Evolutionary conservation across 2,888 invertebrate genomes (phyloP).

Genomic region (Aleiodes testaceus): DNA sequence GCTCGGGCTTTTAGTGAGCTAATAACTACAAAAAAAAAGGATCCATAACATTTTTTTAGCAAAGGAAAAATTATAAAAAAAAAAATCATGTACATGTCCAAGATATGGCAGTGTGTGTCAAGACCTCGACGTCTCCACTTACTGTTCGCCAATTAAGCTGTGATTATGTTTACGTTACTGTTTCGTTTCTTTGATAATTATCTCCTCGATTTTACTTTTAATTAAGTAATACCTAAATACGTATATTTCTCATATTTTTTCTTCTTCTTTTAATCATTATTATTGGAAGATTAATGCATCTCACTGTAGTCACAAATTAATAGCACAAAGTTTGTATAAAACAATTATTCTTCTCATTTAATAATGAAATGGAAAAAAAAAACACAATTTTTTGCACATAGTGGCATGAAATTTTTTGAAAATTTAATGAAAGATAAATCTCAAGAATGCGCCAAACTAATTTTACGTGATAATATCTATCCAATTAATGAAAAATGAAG

Average conservation of each 20-base stretch:
- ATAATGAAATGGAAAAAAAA: too few species aligned
- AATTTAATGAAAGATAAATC: constrained; percentile 18
- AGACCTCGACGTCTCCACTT: constrained; percentile 57
- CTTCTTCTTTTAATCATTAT: not conserved
- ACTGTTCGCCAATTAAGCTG: constrained; percentile 71
- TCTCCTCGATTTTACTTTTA: too few species aligned
- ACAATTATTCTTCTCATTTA: not conserved
- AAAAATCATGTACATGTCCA: constrained; percentile 38
- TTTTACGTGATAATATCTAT: constrained; percentile 52
- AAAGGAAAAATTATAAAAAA: constrained; percentile 52
- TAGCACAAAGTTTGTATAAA: constrained; percentile 3
- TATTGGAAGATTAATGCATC: constrained; percentile 56
- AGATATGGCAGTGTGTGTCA: constrained; percentile 60
- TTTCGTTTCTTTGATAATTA: constrained; percentile 58
- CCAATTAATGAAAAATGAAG: constrained; percentile 35
- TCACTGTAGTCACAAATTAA: constrained; percentile 51
- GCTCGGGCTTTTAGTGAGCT: constrained; percentile 1
- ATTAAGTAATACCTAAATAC: not conserved
- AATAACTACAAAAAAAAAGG: constrained; percentile 11
- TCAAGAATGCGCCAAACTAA: constrained; percentile 52
- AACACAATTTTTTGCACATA: constrained; percentile 44
- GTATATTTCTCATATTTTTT: constrained; percentile 1
- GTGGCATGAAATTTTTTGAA: constrained; percentile 49
- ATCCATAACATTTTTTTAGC: constrained; percentile 15
- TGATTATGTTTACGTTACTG: constrained; percentile 70